Percentiles rank a stretch among this genome's conserved stretches.
These are phyloP conservation scores for Limanda limanda DNA, from an alignment of 2,113 vertebrate genomes.

Conservation along the genomic window DNA sequence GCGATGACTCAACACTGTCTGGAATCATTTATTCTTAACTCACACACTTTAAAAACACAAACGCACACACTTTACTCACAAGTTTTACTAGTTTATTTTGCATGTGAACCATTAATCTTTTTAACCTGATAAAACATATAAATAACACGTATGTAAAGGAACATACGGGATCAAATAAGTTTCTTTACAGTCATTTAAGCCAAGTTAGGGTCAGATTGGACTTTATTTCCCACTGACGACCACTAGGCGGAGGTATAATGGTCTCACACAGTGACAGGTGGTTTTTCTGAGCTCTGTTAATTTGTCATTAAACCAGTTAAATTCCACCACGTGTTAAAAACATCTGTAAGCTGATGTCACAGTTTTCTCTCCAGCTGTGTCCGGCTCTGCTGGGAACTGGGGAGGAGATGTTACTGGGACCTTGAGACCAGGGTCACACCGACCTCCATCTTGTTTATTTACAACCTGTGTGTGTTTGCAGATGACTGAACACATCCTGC, in stretches of 20 bases:
- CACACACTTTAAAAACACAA: neutral
- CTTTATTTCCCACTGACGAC: neutral
- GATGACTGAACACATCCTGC: no score
- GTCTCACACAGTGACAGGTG: no score
- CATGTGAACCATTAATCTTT: neutral
- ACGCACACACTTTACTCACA: no score
- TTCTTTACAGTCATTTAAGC: neutral
- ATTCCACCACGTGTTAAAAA: neutral
- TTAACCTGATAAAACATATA: neutral
- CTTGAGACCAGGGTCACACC: neutral
- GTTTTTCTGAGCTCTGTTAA: no score
- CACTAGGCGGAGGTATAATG: slow-evolving; percentile 51
- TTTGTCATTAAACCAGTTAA: neutral
- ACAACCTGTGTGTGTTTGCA: neutral
- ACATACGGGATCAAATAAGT: neutral
- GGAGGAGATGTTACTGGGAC: slow-evolving; percentile 1
- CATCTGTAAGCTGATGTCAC: no score
- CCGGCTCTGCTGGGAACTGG: neutral
- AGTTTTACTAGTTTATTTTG: neutral
- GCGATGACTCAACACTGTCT: slow-evolving; percentile 23
- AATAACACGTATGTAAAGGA: neutral
- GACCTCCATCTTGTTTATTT: no score
- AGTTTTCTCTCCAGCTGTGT: neutral
- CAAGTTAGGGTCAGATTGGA: neutral
- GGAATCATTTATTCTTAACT: neutral